Base-by-base conservation (phyloP, 2,888 invertebrate species). In the Rhimphoctona megacephalus region DNA sequence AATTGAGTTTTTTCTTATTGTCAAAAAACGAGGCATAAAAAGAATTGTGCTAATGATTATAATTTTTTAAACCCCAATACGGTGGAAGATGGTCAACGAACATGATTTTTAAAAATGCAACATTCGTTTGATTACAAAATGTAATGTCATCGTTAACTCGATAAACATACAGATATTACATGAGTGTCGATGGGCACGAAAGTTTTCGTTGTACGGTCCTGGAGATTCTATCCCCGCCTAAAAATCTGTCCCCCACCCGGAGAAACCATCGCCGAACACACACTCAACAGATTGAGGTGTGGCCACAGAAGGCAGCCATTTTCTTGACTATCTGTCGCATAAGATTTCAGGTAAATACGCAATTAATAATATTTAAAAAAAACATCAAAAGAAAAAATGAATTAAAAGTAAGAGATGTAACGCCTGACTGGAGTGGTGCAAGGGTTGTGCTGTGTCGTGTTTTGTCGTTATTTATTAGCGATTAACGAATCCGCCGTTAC, bases 281-380 rank as follows among this genome's bases (percentile, higher is more conserved):
- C 92, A 92, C 92, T 92, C 92, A 91, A 92, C 92, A 91, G 92
- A 92, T 92, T 92, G 92, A 92, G 92, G 92, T 92, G 92, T 92
- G 92, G 92, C 92, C 92, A 92, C 90, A 90, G 91, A 92, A 89
- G 92, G 92, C 92, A 92, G 92, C 92, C 92, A 92, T 92, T 92
- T 92, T 92, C 92, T 92, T 91, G 92, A 92, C 92, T 92, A 91
- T 92, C 92, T 91, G 92, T 92, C 92, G 92, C 92, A 91, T 91
- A 92, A 92, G 91, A 92, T 92, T 91, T 92, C 92, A 92, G 92
- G 92, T 92, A 92, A 92, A 92, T 92, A 92, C 91, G 92, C 90
- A 92, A 92, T 92, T 92, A 91, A 90, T 90, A 77, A 76, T 91
- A 86, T 89, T 90, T 89, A 89, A 88, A 88, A 52, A 78, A 78